These are phyloP conservation scores for Xiphophorus birchmanni DNA, from an alignment of 2,797 vertebrate species.

Conservation along the genomic window DNA sequence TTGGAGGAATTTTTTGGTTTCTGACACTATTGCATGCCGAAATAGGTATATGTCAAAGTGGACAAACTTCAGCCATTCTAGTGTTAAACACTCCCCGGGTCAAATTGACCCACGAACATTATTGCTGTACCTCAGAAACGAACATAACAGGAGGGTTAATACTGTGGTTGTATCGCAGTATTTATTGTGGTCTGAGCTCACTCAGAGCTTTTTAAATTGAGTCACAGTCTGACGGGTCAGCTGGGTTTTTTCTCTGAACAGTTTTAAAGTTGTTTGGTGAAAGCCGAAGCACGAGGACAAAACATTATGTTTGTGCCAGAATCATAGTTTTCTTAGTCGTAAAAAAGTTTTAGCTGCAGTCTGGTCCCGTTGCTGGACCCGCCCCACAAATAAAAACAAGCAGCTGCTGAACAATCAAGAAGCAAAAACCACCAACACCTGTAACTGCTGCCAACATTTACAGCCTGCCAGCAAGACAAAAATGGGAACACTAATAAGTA, in stretches of 20 bases:
- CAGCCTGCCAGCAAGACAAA: background rate
- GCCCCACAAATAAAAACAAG: constrained; percentile 8
- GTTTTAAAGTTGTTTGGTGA: constrained; percentile 26
- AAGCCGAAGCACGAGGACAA: constrained; percentile 14
- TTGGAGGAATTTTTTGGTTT: too few species aligned
- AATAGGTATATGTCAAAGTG: too few species aligned
- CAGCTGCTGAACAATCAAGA: constrained; percentile 15
- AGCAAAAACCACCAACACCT: constrained; percentile 6
- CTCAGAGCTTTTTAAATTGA: constrained; percentile 28
- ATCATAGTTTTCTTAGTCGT: constrained; percentile 33
- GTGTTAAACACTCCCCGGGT: too few species aligned
- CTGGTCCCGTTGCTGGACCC: constrained; percentile 25
- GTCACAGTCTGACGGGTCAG: constrained; percentile 5
- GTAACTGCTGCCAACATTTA: background rate
- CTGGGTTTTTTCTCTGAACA: background rate
- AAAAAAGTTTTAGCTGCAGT: constrained; percentile 35
- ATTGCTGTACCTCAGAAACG: too few species aligned
- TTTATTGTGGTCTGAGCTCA: constrained; percentile 18
- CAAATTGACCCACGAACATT: too few species aligned
- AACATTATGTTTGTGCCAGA: constrained; percentile 31
- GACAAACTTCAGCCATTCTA: too few species aligned
- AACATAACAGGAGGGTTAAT: too few species aligned
- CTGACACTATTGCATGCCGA: too few species aligned
- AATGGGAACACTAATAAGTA: background rate
- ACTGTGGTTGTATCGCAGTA: constrained; percentile 9